Evolutionary conservation across 2,113 vertebrate genomes (phyloP), one percentile per base, ranked within the genome.

Genomic region (Symphodus melops): DNA sequence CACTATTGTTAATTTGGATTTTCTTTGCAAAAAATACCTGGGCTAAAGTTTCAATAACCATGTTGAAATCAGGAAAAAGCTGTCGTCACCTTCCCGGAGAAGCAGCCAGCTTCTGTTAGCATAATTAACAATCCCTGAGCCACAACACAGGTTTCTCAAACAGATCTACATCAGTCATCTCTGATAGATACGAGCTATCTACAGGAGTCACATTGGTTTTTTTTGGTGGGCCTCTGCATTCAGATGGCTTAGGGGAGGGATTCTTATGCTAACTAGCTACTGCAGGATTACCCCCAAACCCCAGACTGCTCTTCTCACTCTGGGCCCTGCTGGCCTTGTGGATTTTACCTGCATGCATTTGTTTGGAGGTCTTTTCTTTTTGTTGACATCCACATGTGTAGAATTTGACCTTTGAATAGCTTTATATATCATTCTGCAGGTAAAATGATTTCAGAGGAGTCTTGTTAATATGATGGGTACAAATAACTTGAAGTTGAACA

Each of bases 171-270:
- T 59, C 81, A 88, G 85, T 91, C 75, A 75, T 88, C 88, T 90
- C 77, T 92, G 90, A 89, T 92, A 89, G 88, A 91, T 90, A 93
- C 92, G 93, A 92, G 89, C 68, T 68, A 72, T 86, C 86, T 88
- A 74, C 83, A 71, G 86, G 83, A 87, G 90, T 81, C 86, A 56
- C 68, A 70, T 89, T 92, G 86, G n/a, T n/a, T 90, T 67, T 65
- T 64, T 42, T 49, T 53, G 62, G 41, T 56, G 10, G 76, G 63
- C 10, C 44, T 51, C 53, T 58, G 33, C 48, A 49, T 49, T 84
- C 36, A 37, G 11, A 61, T 59, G 17, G 75, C 72, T 72, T 51
- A 52, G 48, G 69, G 59, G 37, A 44, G 21, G 28, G 11, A 87
- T 95, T 95, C 78, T 86, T 79, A 94, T 94, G 93, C 83, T 83